Conservation (phyloP, 2,113 vertebrate species). For the Clinocottus analis region DNA sequence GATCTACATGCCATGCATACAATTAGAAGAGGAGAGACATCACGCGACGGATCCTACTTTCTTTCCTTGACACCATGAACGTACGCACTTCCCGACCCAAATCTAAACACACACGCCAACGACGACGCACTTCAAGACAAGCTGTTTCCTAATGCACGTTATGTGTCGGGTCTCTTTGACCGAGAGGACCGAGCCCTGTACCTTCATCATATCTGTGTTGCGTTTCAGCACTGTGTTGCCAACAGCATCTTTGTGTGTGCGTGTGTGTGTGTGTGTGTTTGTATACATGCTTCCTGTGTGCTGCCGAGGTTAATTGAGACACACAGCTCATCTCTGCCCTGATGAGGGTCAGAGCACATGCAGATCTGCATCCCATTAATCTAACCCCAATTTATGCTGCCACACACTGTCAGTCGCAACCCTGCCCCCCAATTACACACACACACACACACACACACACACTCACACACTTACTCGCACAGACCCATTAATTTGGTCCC, state of each 20-base stretch:
- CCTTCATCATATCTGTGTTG: constrained; percentile 23
- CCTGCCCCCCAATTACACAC: constrained; percentile 50
- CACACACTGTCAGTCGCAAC: constrained; percentile 76
- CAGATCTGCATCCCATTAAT: constrained; percentile 79
- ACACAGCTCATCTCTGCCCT: constrained; percentile 81
- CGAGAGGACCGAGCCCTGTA: neutral
- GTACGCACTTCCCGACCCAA: neutral
- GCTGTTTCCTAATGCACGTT: neutral
- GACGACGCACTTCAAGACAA: neutral
- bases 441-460: constrained; percentile 22
- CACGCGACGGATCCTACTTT: constrained; percentile 34
- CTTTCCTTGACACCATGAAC: constrained; percentile 7
- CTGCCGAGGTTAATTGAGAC: constrained; percentile 82
- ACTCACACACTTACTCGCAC: constrained; percentile 21
- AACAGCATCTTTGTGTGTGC: constrained; percentile 50
- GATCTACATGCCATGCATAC: constrained; percentile 77
- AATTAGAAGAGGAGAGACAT: constrained; percentile 65
- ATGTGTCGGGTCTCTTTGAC: neutral
- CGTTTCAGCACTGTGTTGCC: constrained; percentile 5
- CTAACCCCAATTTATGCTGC: constrained; percentile 82
- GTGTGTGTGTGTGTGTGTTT: constrained; percentile 64
- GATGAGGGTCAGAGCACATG: constrained; percentile 83
- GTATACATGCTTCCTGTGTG: constrained; percentile 63
- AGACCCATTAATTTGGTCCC: constrained; percentile 76
- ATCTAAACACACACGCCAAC: neutral